These are phyloP conservation scores for Pararge aegeria DNA, from an alignment of 1,140 invertebrate species.

Conservation along the genomic window DNA sequence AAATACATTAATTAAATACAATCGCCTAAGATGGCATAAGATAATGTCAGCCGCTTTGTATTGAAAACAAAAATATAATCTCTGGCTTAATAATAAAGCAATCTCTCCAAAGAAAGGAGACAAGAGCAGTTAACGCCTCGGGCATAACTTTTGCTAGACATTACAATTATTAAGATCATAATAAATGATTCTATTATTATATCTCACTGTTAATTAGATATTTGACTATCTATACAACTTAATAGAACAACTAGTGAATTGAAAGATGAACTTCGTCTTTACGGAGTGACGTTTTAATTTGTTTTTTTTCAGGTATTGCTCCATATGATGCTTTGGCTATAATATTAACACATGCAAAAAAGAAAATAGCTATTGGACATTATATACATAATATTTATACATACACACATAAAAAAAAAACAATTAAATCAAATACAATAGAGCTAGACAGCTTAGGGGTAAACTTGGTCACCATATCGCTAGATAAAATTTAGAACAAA, in stretches of 20 bases:
- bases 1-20: background rate
- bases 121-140: background rate
- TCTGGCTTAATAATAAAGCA: background rate
- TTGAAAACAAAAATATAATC: background rate
- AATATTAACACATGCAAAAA: no score
- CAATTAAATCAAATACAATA: no score
- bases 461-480: no score
- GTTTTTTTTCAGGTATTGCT: background rate
- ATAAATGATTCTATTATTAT: constrained; percentile 1
- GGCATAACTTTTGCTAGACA: background rate
- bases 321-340: no score
- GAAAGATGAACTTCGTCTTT: background rate
- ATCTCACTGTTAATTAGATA: background rate
- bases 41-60: background rate
- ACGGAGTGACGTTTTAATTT: background rate
- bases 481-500: no score
- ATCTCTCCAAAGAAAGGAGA: background rate
- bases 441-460: no score
- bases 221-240: background rate
- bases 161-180: background rate
- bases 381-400: no score
- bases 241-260: background rate
- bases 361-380: no score
- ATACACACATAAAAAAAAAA: no score
- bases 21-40: background rate